Base-by-base conservation (phyloP, 2,113 vertebrate genomes). In the Castor canadensis region DNA sequence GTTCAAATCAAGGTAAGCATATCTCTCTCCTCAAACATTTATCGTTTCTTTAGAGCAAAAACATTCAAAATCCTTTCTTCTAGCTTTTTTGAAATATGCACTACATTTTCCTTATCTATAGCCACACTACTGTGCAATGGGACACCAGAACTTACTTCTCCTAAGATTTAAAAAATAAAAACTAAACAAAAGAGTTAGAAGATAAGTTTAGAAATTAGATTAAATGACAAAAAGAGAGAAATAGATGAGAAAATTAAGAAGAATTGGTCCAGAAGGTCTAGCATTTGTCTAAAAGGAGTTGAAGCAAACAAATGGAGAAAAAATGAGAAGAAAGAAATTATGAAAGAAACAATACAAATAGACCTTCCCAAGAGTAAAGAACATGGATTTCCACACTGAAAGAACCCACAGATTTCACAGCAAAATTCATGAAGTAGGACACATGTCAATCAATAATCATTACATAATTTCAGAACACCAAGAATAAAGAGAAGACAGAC, bases 141-240 rank as follows among this genome's bases (percentile, higher is more conserved):
- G 58, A 54, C 35, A 16, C 35, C 62, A 43, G 26, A 47, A 77
- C 38, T 77, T 62, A n/a, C 30, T 64, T 43, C 58, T 56, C 26
- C n/a, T 84, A 54, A 64, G 11, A 77, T 89, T 69, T 89, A 35
- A 95, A 95, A 89, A 32, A 20, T 73, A 77, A 76, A 75, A 62
- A 64, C 60, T 71, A 80, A 73, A 60, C 58, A 64, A 84, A 87
- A 28, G 30, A 91, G 11, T 62, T 62, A 92, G 64, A 88, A 38
- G 45, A 69, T 71, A 87, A 83, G 81, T 75, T 92, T 95, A 26
- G 40, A 54, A 79, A 91, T 76, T 54, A 93, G 47, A 91, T 11
- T 43, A 86, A 92, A 95, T 81, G n/a, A 66, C 71, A 90, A 87
- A 96, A 96, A 40, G 28, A 80, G 64, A 19, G 64, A 91, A 93